These are phyloP conservation scores for Panthera tigris DNA, from an alignment of 2,113 vertebrate species.

Conservation along the genomic window DNA sequence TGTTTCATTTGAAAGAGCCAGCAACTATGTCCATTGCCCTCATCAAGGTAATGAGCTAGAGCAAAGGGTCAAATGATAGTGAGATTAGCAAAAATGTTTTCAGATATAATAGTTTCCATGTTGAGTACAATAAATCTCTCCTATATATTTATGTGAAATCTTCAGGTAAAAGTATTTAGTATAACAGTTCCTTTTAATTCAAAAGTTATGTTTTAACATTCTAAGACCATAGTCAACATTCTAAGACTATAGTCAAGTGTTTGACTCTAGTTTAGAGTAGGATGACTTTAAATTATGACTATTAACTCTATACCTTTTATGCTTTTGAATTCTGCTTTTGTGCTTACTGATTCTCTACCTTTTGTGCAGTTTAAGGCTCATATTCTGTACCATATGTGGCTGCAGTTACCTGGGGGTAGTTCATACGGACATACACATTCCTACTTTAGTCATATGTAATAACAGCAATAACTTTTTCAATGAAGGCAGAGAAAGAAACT, in stretches of 20 bases:
- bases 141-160: neutral
- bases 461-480: neutral
- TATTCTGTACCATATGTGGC: neutral
- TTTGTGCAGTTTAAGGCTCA: neutral
- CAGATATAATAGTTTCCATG: neutral
- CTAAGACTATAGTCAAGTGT: neutral
- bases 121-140: neutral
- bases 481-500: neutral
- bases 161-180: neutral
- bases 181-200: neutral
- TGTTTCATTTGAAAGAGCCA: rapidly evolving
- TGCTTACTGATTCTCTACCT: neutral
- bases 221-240: neutral
- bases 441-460: neutral
- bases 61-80: neutral
- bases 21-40: rapidly evolving
- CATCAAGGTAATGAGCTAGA: neutral
- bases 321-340: neutral
- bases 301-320: neutral
- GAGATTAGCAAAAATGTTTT: neutral
- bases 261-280: neutral
- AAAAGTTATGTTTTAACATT: neutral
- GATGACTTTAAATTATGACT: neutral
- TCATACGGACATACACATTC: rapidly evolving
- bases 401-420: neutral